Evolutionary conservation across 2,113 vertebrate genomes (phyloP).

Genomic region (Eretmochelys imbricata): DNA sequence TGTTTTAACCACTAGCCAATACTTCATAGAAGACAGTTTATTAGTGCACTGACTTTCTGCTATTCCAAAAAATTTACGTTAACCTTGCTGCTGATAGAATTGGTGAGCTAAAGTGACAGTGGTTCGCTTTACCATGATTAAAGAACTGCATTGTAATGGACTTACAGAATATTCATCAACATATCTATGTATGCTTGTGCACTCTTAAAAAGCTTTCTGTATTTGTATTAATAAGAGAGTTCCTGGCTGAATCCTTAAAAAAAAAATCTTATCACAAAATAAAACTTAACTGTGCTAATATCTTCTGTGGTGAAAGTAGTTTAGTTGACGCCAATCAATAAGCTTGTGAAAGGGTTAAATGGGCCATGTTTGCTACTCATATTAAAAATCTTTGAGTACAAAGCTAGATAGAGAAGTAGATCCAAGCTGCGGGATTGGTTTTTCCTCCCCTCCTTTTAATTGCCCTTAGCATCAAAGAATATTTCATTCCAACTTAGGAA

Average conservation of each 20-base stretch:
- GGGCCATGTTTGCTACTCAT: not conserved
- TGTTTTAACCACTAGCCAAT: slow-evolving; percentile 3
- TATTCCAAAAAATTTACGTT: not conserved
- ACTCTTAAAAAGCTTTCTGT: not conserved
- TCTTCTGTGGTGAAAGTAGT: not conserved
- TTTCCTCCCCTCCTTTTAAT: accelerated
- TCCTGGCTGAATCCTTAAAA: not conserved
- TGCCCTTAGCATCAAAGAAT: accelerated
- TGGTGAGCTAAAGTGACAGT: not conserved
- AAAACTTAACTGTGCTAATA: not conserved
- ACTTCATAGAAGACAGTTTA: not conserved
- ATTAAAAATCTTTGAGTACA: not conserved
- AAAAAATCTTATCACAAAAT: not conserved
- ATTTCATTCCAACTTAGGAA: not conserved
- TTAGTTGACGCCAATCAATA: not conserved
- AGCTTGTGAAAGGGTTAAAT: not conserved
- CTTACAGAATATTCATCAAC: not conserved
- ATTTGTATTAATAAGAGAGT: accelerated
- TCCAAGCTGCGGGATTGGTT: not conserved
- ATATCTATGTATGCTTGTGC: not conserved
- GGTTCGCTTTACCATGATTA: not conserved
- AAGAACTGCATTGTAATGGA: not conserved
- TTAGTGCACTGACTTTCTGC: not conserved
- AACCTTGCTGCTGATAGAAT: not conserved
- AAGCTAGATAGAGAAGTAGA: not conserved